Evolutionary conservation across 1,140 invertebrate genomes (phyloP).

Genomic region (Drosophila triauraria): DNA sequence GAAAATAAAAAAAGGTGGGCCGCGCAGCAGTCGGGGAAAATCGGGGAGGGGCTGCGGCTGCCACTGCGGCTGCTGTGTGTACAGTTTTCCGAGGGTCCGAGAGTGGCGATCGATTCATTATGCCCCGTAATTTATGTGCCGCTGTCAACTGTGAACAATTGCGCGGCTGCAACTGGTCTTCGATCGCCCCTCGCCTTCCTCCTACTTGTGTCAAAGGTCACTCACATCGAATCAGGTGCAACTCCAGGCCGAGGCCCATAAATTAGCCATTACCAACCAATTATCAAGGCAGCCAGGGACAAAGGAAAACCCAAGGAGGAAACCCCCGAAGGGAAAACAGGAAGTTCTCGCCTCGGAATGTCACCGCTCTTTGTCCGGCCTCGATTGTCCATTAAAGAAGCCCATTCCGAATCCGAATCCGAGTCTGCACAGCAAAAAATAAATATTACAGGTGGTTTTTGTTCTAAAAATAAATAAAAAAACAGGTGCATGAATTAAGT

Average conservation of each 20-base stretch:
- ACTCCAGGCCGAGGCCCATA: slow-evolving; percentile 47
- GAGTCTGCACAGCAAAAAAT: slow-evolving; percentile 19
- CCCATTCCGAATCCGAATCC: neutral
- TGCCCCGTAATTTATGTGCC: slow-evolving; percentile 66
- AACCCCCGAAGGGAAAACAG: slow-evolving; percentile 28
- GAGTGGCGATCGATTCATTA: slow-evolving; percentile 67
- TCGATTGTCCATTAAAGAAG: slow-evolving; percentile 22
- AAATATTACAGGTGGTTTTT: neutral
- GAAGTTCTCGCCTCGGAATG: slow-evolving; percentile 45
- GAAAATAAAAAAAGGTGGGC: slow-evolving; percentile 29
- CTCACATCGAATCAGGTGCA: slow-evolving; percentile 70
- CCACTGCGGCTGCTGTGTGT: neutral
- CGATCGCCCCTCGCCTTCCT: slow-evolving; percentile 40
- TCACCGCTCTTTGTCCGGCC: slow-evolving; percentile 37
- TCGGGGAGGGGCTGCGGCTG: neutral
- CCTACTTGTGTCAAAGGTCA: slow-evolving; percentile 52
- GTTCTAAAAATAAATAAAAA: neutral
- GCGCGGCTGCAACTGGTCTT: slow-evolving; percentile 79
- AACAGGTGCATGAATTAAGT: no score
- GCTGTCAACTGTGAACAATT: slow-evolving; percentile 73
- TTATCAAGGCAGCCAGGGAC: slow-evolving; percentile 44
- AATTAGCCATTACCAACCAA: slow-evolving; percentile 77
- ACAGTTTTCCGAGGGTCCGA: slow-evolving; percentile 17
- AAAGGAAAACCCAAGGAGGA: slow-evolving; percentile 16
- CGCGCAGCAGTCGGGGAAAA: slow-evolving; percentile 23